Evolutionary conservation across 2,888 invertebrate species (phyloP).

Genomic region (Acronicta psi): DNA sequence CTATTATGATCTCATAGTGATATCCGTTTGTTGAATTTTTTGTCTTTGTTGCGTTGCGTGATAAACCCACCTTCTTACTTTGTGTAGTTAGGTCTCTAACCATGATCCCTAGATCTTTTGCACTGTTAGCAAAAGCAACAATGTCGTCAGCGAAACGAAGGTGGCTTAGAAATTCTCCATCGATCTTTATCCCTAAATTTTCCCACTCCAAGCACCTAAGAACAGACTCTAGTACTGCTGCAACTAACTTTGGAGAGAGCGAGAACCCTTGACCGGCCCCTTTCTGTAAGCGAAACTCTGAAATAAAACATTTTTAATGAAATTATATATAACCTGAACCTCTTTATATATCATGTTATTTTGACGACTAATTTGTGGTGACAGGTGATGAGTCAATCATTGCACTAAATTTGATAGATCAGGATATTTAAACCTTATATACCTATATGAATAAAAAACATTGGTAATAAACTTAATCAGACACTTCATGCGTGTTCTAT

Average conservation of each 20-base stretch:
- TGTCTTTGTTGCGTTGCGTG: too few relatives aligned
- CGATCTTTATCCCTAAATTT: not conserved
- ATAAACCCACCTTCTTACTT: not conserved
- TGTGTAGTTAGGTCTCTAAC: not conserved
- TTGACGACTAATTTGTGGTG: not conserved
- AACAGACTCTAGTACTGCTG: too few relatives aligned
- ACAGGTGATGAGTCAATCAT: not conserved
- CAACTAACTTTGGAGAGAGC: not conserved
- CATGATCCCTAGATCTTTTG: not conserved
- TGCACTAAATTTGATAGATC: not conserved
- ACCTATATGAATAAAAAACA: not conserved
- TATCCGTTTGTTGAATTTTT: too few relatives aligned
- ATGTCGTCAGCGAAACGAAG: slow-evolving; percentile 2
- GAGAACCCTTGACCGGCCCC: not conserved
- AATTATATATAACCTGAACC: too few relatives aligned
- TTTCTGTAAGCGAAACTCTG: not conserved
- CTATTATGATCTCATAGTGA: too few relatives aligned
- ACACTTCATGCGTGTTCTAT: not conserved
- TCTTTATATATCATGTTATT: too few relatives aligned
- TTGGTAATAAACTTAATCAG: not conserved
- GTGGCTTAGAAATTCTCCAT: not conserved
- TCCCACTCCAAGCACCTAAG: not conserved
- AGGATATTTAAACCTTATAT: not conserved
- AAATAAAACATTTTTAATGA: too few relatives aligned
- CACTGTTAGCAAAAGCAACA: not conserved